These are phyloP conservation scores for Nicator chloris DNA, from an alignment of 2,113 vertebrate species.

Conservation along the genomic window DNA sequence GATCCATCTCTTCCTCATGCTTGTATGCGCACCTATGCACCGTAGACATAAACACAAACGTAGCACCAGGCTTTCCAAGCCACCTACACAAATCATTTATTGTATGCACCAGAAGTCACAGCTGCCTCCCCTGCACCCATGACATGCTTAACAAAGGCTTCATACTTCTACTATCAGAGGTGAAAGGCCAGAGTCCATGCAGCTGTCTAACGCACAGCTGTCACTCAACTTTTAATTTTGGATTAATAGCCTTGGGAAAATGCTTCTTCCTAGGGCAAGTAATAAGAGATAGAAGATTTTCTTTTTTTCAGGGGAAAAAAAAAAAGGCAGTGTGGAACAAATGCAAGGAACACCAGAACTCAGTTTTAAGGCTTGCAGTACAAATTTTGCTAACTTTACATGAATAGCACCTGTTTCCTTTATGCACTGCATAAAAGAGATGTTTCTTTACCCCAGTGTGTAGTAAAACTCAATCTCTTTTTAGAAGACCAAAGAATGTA, in stretches of 20 bases:
- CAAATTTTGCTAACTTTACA: not conserved
- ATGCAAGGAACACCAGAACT: not conserved
- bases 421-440: not conserved
- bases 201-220: not conserved
- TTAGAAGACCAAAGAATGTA: not conserved
- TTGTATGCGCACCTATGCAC: not conserved
- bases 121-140: not conserved
- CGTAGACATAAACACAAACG: not conserved
- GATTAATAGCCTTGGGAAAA: not conserved
- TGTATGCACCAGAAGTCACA: not conserved
- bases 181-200: not conserved
- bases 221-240: not conserved
- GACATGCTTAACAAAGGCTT: not conserved
- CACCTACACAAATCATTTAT: not conserved
- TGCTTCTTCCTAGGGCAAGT: not conserved
- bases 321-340: not conserved
- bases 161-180: not conserved
- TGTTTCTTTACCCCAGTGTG: not conserved
- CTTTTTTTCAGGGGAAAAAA: not conserved
- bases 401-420: not conserved
- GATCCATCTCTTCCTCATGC: accelerated
- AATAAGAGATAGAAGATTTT: not conserved
- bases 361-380: not conserved
- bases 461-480: not conserved
- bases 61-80: not conserved